Base-by-base conservation (phyloP, 2,113 vertebrate genomes). In the Lepidothrix coronata region DNA sequence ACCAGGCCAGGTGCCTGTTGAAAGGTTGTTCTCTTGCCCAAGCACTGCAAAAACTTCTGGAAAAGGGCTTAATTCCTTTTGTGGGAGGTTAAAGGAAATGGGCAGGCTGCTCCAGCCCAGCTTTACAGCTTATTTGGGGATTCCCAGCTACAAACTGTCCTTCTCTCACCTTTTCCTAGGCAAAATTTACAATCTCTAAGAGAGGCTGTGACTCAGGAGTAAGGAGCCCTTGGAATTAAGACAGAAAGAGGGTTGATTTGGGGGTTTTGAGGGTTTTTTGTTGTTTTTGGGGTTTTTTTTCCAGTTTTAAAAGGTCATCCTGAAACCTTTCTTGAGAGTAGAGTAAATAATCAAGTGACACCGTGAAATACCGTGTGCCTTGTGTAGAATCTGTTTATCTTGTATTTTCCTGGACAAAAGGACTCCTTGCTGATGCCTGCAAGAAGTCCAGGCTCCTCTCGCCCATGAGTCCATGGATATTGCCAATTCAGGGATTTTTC, bases 261-360 rank as follows among this genome's bases (percentile, higher is more conserved):
- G 5, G 6, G 1, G 37, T 33, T 67, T 20, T 43, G 12, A 16
- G 22, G 22, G 17, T 39, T 31, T 35, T 48, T 70, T 70, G 18
- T n/a, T n/a, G n/a, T n/a, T n/a, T n/a, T n/a, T n/a, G n/a, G 24
- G 14, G 23, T 35, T 41, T 33, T 80, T 23, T 77, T 46, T 62
- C 57, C 49, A 23, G 10, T 28, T 85, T 89, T 85, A 73, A 80
- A 95, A 93, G 75, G 72, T 91, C 88, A 96, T 63, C 63, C 75
- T 52, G 75, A 83, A 91, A 88, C 72, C 67, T 68, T 87, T 93
- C 62, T 31, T 31, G 41, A 48, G 67, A 68, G 62, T 15, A 25
- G 86, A 58, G 27, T 30, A 72, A 85, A 55, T 70, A 33, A 55
- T 62, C 18, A 27, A 93, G 59, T 86, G 91, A 54, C 72, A 88